Evolutionary conservation across 2,888 invertebrate species (phyloP).

Genomic region (Caenorhabditis angaria): DNA sequence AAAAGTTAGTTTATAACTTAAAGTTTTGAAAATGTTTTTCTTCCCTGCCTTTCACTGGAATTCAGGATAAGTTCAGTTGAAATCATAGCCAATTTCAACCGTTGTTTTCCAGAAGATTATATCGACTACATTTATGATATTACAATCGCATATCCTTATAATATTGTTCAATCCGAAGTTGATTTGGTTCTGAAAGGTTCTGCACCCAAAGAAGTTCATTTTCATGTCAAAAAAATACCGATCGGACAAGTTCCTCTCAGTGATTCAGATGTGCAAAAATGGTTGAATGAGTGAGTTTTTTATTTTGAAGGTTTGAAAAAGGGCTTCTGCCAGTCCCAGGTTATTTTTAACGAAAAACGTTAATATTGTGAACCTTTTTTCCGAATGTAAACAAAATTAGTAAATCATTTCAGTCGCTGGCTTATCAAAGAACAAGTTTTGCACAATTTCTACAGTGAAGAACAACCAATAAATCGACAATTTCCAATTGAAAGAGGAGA

Average conservation of each 20-base stretch:
- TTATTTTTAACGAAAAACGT: neutral
- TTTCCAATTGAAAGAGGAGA: conserved; percentile 58
- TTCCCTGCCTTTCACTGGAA: neutral
- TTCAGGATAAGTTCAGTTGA: conserved; percentile 3
- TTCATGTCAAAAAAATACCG: conserved; percentile 78
- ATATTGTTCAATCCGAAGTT: conserved; percentile 81
- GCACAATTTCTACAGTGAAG: conserved; percentile 61
- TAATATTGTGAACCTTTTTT: neutral
- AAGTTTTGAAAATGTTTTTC: no score
- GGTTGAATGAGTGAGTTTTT: conserved; percentile 58
- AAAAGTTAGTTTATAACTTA: no score
- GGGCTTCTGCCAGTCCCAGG: no score
- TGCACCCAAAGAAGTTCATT: conserved; percentile 82
- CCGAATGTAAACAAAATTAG: neutral
- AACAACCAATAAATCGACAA: conserved; percentile 48
- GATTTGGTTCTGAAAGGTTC: conserved; percentile 79
- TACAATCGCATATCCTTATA: conserved; percentile 84
- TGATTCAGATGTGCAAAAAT: conserved; percentile 52
- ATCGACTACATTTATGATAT: conserved; percentile 85
- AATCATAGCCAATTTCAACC: neutral
- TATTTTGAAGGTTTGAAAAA: neutral
- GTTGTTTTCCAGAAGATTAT: conserved; percentile 76
- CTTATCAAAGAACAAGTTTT: conserved; percentile 60
- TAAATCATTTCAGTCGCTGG: conserved; percentile 52
- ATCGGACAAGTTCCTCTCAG: conserved; percentile 66